Percentiles rank a stretch among this genome's conserved stretches.
phyloP scores from a whole-genome alignment of 2,797 vertebrate genomes.

The Meda fulgida region DNA sequence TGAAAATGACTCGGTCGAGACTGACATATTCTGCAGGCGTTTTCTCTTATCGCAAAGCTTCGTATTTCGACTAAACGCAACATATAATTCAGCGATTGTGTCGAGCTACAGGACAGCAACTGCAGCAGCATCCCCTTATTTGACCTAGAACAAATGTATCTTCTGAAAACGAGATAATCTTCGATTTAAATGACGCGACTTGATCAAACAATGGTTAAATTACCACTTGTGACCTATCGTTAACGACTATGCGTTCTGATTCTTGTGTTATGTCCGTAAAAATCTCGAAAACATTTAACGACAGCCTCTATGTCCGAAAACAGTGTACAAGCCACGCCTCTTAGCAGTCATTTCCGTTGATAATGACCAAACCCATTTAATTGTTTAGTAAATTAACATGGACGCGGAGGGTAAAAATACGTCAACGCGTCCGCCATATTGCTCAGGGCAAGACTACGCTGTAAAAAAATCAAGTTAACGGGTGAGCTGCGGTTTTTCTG shows the following conservation, averaged over 20 bases:
- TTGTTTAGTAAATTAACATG: background rate
- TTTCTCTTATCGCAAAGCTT: slow-evolving; percentile 75
- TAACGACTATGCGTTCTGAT: background rate
- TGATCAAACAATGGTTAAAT: slow-evolving; percentile 6
- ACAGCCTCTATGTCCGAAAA: background rate
- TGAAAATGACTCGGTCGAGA: slow-evolving; percentile 74
- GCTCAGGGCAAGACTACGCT: no score
- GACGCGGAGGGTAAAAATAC: no score
- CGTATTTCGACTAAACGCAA: slow-evolving; percentile 76
- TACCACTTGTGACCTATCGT: background rate
- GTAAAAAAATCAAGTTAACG: no score
- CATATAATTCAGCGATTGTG: slow-evolving; percentile 73
- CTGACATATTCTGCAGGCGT: slow-evolving; percentile 66
- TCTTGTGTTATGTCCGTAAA: background rate
- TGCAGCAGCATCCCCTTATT: slow-evolving; percentile 78
- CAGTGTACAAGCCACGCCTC: slow-evolving; percentile 27
- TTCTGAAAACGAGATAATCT: slow-evolving; percentile 40
- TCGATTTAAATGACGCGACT: slow-evolving; percentile 49
- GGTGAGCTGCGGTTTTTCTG: no score
- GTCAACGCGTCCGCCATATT: no score
- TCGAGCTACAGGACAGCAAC: slow-evolving; percentile 72
- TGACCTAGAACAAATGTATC: slow-evolving; percentile 52
- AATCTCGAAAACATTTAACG: background rate
- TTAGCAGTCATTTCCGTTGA: slow-evolving; percentile 13
- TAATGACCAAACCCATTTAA: slow-evolving; percentile 14